phyloP scores from a whole-genome alignment of 2,113 vertebrate species.

The Oreotragus oreotragus region DNA sequence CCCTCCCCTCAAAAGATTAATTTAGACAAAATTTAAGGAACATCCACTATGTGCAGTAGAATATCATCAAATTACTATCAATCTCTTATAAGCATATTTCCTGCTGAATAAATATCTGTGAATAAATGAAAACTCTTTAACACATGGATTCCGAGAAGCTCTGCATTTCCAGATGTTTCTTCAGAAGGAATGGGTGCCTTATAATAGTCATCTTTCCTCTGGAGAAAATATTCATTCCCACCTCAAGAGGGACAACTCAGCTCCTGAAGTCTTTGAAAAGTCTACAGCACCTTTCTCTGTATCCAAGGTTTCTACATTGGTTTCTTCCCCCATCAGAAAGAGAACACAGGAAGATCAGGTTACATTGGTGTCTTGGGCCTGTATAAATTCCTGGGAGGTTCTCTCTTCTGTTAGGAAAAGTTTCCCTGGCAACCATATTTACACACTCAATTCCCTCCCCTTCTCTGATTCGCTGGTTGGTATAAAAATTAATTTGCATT shows the following conservation, averaged over 20 bases:
- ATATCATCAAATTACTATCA: background rate
- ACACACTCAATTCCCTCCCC: background rate
- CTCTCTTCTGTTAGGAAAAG: slow-evolving; percentile 49
- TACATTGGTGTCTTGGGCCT: background rate
- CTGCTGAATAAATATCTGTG: background rate
- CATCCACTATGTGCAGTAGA: background rate
- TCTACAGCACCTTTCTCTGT: background rate
- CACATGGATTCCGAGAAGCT: background rate
- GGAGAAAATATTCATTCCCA: background rate
- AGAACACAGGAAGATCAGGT: slow-evolving; percentile 30
- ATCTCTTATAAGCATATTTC: background rate
- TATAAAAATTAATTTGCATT: slow-evolving; percentile 53
- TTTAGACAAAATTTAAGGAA: slow-evolving; percentile 26
- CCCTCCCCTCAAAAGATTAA: background rate
- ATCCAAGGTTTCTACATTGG: background rate
- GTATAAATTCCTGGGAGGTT: slow-evolving; percentile 22
- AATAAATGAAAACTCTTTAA: background rate
- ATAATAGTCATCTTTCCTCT: background rate
- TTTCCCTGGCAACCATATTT: slow-evolving; percentile 49
- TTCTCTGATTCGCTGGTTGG: slow-evolving; percentile 23
- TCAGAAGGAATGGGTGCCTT: background rate
- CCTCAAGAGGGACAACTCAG: background rate
- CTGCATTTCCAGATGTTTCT: background rate
- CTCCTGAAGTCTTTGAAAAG: background rate
- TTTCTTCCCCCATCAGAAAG: background rate